A percentile compares a stretch with the other conserved stretches of the same genome.
phyloP scores from a whole-genome alignment of 1,140 invertebrate species.

The Phthorimaea operculella region DNA sequence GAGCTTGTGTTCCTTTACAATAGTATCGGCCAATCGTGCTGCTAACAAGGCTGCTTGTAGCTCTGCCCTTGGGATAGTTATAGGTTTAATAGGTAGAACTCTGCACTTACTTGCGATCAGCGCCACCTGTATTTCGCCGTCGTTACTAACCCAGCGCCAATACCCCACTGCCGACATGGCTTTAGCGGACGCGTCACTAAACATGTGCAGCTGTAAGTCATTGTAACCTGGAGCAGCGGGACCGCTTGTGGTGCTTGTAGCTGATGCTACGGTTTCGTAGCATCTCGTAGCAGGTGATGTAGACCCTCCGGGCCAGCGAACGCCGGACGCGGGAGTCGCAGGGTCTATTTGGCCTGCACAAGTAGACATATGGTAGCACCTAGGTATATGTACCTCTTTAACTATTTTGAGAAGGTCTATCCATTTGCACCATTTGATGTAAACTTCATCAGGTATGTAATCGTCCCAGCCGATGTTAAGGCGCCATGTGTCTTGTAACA shows the following conservation, averaged over 20 bases:
- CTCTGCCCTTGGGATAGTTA: constrained; percentile 11
- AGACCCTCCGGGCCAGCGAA: neutral
- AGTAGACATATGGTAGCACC: constrained; percentile 2
- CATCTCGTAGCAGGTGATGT: neutral
- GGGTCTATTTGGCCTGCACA: neutral
- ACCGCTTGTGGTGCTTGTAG: neutral
- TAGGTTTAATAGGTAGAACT: constrained; percentile 10
- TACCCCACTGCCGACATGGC: constrained; percentile 31
- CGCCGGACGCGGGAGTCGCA: neutral
- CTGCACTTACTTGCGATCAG: constrained; percentile 15
- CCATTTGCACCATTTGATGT: constrained; percentile 13
- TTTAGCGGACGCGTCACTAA: constrained; percentile 23
- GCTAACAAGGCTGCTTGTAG: constrained; percentile 13
- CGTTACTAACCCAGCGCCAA: constrained; percentile 11
- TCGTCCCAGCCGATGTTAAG: constrained; percentile 38
- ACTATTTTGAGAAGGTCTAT: neutral
- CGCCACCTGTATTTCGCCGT: constrained; percentile 17
- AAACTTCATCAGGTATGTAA: constrained; percentile 8
- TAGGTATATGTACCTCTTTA: constrained; percentile 6
- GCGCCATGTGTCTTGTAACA: constrained; percentile 42
- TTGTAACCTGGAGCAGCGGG: constrained; percentile 3
- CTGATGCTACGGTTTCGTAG: constrained; percentile 9
- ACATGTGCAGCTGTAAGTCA: constrained; percentile 20
- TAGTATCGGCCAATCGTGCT: constrained; percentile 11
- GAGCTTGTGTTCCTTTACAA: constrained; percentile 13